Evolutionary conservation across 2,888 invertebrate genomes (phyloP).

Genomic region (Brenthis daphne): DNA sequence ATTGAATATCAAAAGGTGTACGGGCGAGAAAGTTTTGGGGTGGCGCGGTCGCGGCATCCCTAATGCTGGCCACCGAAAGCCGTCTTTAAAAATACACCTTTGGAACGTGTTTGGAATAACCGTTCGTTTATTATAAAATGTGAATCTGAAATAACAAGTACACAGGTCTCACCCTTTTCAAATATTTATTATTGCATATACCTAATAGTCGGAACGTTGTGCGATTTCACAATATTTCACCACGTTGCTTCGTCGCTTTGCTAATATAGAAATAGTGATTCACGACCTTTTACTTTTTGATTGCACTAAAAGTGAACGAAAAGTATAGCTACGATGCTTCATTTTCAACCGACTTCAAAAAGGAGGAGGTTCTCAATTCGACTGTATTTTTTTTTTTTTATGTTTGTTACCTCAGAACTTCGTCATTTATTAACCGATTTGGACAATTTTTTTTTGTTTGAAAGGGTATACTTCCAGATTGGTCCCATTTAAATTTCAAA

Average conservation of each 20-base stretch:
- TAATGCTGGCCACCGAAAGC: slow-evolving; percentile 74
- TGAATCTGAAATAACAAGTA: slow-evolving; percentile 42
- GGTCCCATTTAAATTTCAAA: too few relatives aligned
- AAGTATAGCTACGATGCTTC: neutral
- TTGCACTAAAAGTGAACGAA: too few relatives aligned
- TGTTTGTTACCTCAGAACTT: too few relatives aligned
- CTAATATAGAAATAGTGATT: neutral
- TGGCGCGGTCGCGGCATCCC: slow-evolving; percentile 66
- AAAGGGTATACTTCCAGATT: too few relatives aligned
- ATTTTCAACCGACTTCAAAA: too few relatives aligned
- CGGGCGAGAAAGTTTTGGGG: slow-evolving; percentile 69
- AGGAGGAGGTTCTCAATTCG: too few relatives aligned
- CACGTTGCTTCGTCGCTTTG: neutral
- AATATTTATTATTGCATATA: slow-evolving; percentile 31
- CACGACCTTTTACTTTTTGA: too few relatives aligned
- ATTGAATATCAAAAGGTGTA: slow-evolving; percentile 82
- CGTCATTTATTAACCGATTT: too few relatives aligned
- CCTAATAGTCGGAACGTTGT: slow-evolving; percentile 10
- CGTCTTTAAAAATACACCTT: slow-evolving; percentile 80
- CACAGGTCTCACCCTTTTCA: slow-evolving; percentile 33
- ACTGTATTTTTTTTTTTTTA: too few relatives aligned
- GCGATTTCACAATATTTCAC: neutral
- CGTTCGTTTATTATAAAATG: slow-evolving; percentile 50
- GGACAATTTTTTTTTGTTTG: too few relatives aligned
- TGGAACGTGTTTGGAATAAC: slow-evolving; percentile 76